Percentiles rank a stretch among this genome's conserved stretches.
These are phyloP conservation scores for human DNA, from an alignment of 2,113 vertebrate genomes.

Conservation along the genomic window DNA sequence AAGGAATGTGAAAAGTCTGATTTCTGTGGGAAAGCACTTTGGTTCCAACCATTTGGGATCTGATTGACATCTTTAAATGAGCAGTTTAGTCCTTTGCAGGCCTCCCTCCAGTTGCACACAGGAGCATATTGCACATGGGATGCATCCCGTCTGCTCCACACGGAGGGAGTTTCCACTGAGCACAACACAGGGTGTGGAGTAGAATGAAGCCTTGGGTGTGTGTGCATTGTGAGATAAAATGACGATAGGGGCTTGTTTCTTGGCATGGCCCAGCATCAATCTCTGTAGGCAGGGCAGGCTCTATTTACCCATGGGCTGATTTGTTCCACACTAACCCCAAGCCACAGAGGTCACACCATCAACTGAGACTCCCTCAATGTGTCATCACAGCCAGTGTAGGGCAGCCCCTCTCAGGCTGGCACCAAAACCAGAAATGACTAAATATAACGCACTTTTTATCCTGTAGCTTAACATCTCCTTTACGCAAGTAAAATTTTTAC, in stretches of 20 bases:
- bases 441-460: background rate
- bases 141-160: background rate
- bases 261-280: background rate
- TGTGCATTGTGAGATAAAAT: slow-evolving; percentile 25
- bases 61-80: no score
- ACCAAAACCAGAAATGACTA: background rate
- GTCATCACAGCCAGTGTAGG: background rate
- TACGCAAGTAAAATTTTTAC: background rate
- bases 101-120: background rate
- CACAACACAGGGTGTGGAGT: background rate
- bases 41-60: no score
- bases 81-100: no score
- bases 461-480: background rate
- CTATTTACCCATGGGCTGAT: background rate
- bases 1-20: background rate
- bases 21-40: background rate
- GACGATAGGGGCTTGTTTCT: background rate
- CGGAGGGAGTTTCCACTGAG: background rate
- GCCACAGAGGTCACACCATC: background rate
- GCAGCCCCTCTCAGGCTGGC: background rate
- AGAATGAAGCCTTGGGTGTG: background rate
- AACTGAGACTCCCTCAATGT: background rate
- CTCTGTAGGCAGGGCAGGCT: background rate
- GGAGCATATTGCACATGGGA: background rate
- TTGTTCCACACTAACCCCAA: background rate